Base-by-base conservation (phyloP, 2,113 vertebrate species). In the Galeopterus variegatus region DNA sequence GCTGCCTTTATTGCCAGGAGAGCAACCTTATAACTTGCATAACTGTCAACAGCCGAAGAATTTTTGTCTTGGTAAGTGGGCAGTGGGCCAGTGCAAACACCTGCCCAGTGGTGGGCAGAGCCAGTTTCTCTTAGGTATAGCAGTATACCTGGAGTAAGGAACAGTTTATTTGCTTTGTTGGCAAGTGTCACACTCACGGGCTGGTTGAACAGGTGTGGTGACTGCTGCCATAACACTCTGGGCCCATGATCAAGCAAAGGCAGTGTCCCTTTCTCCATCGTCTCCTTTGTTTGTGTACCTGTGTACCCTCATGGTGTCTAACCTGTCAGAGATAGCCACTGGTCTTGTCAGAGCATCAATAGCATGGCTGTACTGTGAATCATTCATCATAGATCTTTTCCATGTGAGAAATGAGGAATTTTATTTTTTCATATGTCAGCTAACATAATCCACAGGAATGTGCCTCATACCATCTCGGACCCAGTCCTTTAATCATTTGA, bases 1-100 rank as follows among this genome's bases (percentile, higher is more conserved):
- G 70, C 52, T 93, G 48, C 85, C 50, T 79, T 93, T 86, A 86
- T 92, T 89, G 21, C 62, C n/a, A 79, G 81, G 54, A 95, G 56
- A 73, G 45, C 12, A 9, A 26, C 50, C 62, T 83, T 88, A 56
- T 72, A 92, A 86, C n/a, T 79, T 93, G 50, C 11, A 15, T 64
- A 72, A 70, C 50, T 52, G 3, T 70, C 75, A 83, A 87, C 45
- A 92, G 50, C 90, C 77, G n/a, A 95, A 95, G 62, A 89, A 75
- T 5, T 97, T 90, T 18, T 50, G 54, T 95, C 72, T 93, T 95
- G 92, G 92, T 96, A 96, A 97, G 97, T 97, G 80, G n/a, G 31
- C 88, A 75, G 13, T 92, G 52, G 18, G n/a, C 50, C 84, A 79
- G 24, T 93, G 65, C 18, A 72, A 95, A 90, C n/a, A 69, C 48